A percentile compares a stretch with the other conserved stretches of the same genome.
Conservation (phyloP, 2,797 vertebrate genomes). For the Sebastes steindachneri region DNA sequence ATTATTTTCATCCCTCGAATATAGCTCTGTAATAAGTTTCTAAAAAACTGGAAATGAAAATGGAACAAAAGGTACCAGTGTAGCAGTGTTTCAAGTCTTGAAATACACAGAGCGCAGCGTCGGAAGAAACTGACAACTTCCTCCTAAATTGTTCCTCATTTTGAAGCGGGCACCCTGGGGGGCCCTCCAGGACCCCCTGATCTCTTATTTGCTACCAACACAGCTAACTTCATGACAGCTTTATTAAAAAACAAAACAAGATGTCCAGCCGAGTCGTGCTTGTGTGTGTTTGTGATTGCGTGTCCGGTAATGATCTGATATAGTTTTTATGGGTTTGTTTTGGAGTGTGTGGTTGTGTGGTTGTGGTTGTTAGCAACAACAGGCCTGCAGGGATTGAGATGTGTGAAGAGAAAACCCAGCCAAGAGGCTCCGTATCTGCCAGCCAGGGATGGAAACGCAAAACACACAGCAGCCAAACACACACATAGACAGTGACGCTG, state of each 20-base stretch:
- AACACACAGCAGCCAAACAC: slow-evolving; percentile 24
- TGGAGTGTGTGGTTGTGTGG: slow-evolving; percentile 7
- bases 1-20: too few species aligned
- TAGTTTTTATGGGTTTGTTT: slow-evolving; percentile 49
- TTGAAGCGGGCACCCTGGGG: neutral
- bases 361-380: slow-evolving; percentile 32
- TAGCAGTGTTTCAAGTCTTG: neutral
- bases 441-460: slow-evolving; percentile 14
- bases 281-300: neutral
- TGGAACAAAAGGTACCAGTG: neutral
- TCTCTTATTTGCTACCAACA: neutral
- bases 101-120: neutral
- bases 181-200: neutral
- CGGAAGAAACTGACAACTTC: neutral
- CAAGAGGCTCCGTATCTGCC: slow-evolving; percentile 41
- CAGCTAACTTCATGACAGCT: slow-evolving; percentile 13
- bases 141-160: neutral
- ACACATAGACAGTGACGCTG: neutral
- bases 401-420: slow-evolving; percentile 30
- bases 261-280: slow-evolving; percentile 8
- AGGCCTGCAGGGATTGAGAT: slow-evolving; percentile 42
- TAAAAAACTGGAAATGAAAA: neutral
- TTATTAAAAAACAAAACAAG: slow-evolving; percentile 41
- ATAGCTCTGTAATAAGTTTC: neutral
- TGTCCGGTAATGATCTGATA: slow-evolving; percentile 36